Conservation (phyloP, 2,797 vertebrate species). For the Myotis findleyi region DNA sequence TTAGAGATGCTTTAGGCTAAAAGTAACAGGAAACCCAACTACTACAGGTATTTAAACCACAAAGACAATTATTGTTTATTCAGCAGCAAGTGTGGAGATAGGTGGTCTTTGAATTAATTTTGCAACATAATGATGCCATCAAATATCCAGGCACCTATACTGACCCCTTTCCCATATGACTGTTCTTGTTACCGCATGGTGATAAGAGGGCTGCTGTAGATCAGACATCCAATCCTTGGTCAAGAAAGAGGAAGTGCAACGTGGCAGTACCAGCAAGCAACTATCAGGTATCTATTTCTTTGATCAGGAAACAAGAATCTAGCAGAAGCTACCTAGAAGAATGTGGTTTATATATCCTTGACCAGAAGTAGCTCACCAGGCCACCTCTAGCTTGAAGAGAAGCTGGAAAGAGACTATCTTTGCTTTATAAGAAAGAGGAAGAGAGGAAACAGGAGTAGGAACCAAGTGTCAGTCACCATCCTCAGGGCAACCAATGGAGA, state of each 20-base stretch:
- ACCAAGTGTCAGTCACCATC: background rate
- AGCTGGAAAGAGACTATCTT: background rate
- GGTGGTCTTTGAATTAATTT: background rate
- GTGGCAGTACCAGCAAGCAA: background rate
- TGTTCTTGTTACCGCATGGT: background rate
- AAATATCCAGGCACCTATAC: background rate
- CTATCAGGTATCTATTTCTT: background rate
- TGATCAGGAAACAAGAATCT: background rate
- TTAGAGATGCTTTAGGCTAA: background rate
- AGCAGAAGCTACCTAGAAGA: background rate
- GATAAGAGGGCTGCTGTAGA: background rate
- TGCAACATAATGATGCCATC: background rate
- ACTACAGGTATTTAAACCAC: background rate
- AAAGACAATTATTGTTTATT: background rate
- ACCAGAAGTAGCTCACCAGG: background rate
- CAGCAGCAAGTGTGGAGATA: background rate
- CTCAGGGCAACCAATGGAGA: background rate
- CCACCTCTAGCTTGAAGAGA: background rate
- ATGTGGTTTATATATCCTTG: background rate
- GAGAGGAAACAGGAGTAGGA: background rate
- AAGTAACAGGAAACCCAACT: background rate
- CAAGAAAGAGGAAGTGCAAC: background rate
- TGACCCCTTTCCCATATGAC: background rate
- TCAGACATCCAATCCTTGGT: background rate
- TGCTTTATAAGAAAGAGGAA: background rate